These are phyloP conservation scores for Drosophila micromelanica DNA, from an alignment of 1,140 invertebrate species.

Conservation along the genomic window DNA sequence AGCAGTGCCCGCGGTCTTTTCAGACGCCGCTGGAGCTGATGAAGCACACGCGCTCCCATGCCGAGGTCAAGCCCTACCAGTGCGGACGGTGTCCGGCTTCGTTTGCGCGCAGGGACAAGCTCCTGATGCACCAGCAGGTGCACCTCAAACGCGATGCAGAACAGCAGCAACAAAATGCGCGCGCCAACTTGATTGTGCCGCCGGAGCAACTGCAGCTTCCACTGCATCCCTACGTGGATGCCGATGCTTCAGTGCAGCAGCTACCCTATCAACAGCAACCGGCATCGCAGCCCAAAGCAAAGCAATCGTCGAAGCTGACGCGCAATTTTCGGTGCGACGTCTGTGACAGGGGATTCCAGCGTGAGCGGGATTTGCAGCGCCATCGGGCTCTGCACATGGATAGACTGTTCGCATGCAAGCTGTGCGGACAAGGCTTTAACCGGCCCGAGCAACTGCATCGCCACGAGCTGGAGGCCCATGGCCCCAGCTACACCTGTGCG, in stretches of 20 bases:
- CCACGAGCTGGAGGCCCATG: slow-evolving; percentile 86
- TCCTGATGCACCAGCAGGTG: slow-evolving; percentile 86
- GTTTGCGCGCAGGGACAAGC: slow-evolving; percentile 88
- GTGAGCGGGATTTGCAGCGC: slow-evolving; percentile 88
- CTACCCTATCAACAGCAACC: slow-evolving; percentile 29
- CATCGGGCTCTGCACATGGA: slow-evolving; percentile 87
- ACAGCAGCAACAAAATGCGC: slow-evolving; percentile 42
- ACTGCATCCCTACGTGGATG: slow-evolving; percentile 39
- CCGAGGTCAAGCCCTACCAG: slow-evolving; percentile 89
- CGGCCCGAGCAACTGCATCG: slow-evolving; percentile 88
- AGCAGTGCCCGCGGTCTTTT: slow-evolving; percentile 90
- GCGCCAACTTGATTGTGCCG: slow-evolving; percentile 53
- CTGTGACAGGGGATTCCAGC: slow-evolving; percentile 87
- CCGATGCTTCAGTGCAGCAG: slow-evolving; percentile 17
- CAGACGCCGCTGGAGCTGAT: slow-evolving; percentile 89
- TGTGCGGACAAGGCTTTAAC: slow-evolving; percentile 88
- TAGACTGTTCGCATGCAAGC: slow-evolving; percentile 87
- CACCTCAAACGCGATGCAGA: slow-evolving; percentile 84
- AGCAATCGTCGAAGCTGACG: slow-evolving; percentile 17
- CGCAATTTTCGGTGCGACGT: slow-evolving; percentile 85
- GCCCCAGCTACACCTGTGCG: slow-evolving; percentile 86
- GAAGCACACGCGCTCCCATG: slow-evolving; percentile 89
- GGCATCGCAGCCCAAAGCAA: slow-evolving; percentile 31
- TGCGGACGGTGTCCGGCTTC: slow-evolving; percentile 89
- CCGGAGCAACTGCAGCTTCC: slow-evolving; percentile 55